phyloP scores from a whole-genome alignment of 2,113 vertebrate species.

The Rhea americana region DNA sequence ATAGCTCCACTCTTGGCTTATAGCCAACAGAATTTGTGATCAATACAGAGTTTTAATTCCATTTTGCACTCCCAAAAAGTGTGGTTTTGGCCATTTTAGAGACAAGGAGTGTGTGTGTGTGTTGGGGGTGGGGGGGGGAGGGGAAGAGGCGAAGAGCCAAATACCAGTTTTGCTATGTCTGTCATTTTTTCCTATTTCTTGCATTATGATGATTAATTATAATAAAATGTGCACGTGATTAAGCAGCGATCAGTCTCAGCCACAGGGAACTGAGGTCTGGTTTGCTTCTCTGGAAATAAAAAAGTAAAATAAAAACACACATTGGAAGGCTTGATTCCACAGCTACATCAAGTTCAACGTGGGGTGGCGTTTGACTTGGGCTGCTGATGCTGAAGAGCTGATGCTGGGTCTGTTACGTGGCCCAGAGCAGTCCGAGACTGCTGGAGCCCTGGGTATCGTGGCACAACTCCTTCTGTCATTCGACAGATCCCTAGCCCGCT shows the following conservation, averaged over 20 bases:
- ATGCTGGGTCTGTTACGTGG: background rate
- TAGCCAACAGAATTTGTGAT: constrained; percentile 49
- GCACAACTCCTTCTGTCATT: background rate
- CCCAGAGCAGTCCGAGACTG: background rate
- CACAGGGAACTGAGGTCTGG: background rate
- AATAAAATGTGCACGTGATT: constrained; percentile 2
- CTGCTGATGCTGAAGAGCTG: background rate
- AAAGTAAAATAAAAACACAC: no score
- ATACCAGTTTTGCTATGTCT: constrained; percentile 5
- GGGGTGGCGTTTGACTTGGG: background rate
- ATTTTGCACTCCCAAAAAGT: background rate
- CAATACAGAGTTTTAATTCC: constrained; percentile 61
- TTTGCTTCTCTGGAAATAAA: background rate
- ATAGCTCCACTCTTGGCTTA: constrained; percentile 48
- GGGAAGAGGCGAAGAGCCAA: background rate
- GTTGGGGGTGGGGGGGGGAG: background rate
- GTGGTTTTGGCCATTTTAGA: background rate
- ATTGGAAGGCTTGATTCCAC: background rate
- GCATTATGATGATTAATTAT: constrained; percentile 7
- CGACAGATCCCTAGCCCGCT: background rate
- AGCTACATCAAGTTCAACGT: fast-evolving
- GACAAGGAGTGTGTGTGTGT: background rate
- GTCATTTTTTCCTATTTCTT: background rate
- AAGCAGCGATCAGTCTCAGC: background rate
- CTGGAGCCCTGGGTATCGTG: background rate